These are phyloP conservation scores for Myathropa florea DNA, from an alignment of 2,888 invertebrate species.

Conservation along the genomic window DNA sequence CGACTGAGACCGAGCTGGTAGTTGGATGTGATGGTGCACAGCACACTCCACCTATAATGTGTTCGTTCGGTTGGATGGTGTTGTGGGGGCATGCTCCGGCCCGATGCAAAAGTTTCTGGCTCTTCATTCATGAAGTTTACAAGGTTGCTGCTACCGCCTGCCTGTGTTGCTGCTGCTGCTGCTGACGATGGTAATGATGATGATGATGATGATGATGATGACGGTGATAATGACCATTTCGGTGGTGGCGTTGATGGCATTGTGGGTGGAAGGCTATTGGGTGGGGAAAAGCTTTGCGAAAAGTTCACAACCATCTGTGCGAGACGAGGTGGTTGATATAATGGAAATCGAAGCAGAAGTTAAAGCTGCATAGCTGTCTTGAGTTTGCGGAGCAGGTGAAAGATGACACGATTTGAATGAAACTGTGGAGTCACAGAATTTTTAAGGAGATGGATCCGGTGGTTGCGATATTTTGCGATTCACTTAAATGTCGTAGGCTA, in stretches of 20 bases:
- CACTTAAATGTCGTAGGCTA: too few relatives aligned
- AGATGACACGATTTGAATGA: background rate
- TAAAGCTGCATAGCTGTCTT: constrained; percentile 3
- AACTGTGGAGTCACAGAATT: background rate
- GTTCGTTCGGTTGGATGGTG: constrained; percentile 28
- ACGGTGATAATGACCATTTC: background rate
- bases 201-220: background rate
- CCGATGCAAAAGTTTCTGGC: constrained; percentile 37
- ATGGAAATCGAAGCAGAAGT: background rate
- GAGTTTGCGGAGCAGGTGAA: background rate
- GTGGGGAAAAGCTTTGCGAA: constrained; percentile 22
- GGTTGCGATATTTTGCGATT: too few relatives aligned
- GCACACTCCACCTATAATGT: background rate
- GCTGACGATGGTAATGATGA: constrained; percentile 5
- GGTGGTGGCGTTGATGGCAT: background rate
- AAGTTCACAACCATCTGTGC: constrained; percentile 21
- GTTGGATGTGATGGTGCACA: constrained; percentile 43
- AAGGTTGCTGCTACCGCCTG: constrained; percentile 29
- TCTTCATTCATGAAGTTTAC: constrained; percentile 63
- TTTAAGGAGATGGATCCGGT: background rate
- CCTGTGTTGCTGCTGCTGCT: background rate
- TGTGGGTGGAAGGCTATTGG: background rate
- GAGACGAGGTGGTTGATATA: background rate
- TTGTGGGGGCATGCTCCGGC: constrained; percentile 37
- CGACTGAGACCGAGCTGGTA: constrained; percentile 50